These are phyloP conservation scores for Luffia ferchaultella DNA, from an alignment of 2,888 invertebrate genomes.

Conservation along the genomic window DNA sequence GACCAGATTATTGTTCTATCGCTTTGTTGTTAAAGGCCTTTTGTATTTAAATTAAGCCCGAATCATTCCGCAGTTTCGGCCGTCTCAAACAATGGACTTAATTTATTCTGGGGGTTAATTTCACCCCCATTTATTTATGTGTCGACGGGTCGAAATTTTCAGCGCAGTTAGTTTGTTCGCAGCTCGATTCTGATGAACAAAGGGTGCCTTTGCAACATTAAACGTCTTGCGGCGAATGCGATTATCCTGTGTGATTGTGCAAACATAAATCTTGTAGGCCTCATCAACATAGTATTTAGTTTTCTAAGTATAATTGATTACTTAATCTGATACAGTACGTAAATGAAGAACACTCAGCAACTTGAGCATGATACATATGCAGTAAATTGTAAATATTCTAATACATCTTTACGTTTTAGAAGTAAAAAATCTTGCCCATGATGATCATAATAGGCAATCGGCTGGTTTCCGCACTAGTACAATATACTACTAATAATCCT, in stretches of 20 bases:
- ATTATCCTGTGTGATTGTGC: neutral
- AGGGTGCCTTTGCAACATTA: neutral
- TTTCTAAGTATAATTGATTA: too few species aligned
- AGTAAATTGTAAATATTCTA: too few species aligned
- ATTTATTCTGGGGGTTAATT: conserved; percentile 39
- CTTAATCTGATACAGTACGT: too few species aligned
- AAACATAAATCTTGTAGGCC: neutral
- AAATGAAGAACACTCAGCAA: too few species aligned
- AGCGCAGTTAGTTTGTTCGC: neutral
- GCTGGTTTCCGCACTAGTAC: too few species aligned
- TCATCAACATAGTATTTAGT: too few species aligned
- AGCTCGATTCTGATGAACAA: neutral
- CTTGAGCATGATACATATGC: too few species aligned
- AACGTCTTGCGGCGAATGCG: neutral
- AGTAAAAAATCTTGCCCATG: too few species aligned
- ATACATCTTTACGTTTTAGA: too few species aligned
- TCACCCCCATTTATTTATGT: conserved; percentile 7
- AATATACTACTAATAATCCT: too few species aligned
- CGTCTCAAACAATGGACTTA: conserved; percentile 28
- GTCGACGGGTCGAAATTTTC: neutral
- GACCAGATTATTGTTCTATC: conserved; percentile 3
- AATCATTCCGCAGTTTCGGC: conserved; percentile 28
- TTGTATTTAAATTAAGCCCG: conserved; percentile 22
- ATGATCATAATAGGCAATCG: too few species aligned
- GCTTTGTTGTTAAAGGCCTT: conserved; percentile 1